Percentiles rank a stretch among this genome's conserved stretches.
Evolutionary conservation across 2,888 invertebrate genomes (phyloP).

Genomic region (Papilio protenor): DNA sequence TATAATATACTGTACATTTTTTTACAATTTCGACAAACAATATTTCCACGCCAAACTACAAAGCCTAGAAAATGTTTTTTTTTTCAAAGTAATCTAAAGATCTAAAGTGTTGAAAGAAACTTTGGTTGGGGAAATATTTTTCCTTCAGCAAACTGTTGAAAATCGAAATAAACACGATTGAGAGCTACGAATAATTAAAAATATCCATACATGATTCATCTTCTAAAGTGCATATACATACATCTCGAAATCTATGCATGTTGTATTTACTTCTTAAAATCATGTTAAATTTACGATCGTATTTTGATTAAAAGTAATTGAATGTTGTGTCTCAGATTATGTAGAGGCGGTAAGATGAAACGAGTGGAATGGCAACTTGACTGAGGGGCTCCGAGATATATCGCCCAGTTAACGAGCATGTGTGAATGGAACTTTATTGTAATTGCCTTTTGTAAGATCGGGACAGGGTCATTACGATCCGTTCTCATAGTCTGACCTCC

Average conservation of each 20-base stretch:
- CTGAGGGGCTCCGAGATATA: conserved; percentile 80
- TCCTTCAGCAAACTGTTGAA: neutral
- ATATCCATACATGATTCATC: neutral
- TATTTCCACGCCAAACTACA: neutral
- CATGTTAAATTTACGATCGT: neutral
- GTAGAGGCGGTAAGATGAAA: conserved; percentile 64
- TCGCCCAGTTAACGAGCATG: conserved; percentile 83
- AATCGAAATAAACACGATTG: neutral
- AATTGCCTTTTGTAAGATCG: conserved; percentile 84
- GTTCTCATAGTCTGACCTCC: conserved; percentile 73
- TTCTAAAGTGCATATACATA: neutral
- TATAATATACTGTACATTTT: no score
- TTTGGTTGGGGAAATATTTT: neutral
- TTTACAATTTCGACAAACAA: no score
- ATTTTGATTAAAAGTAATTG: conserved; percentile 42
- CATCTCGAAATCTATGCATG: no score
- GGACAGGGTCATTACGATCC: conserved; percentile 79
- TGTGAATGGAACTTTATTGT: conserved; percentile 84
- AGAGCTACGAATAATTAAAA: neutral
- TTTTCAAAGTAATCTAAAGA: neutral
- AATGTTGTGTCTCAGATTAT: conserved; percentile 43
- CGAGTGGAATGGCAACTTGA: conserved; percentile 68
- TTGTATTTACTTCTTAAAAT: neutral
- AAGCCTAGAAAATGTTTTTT: neutral
- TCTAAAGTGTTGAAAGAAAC: neutral